phyloP scores from a whole-genome alignment of 2,888 invertebrate genomes.

The Boloria euphrosyne region DNA sequence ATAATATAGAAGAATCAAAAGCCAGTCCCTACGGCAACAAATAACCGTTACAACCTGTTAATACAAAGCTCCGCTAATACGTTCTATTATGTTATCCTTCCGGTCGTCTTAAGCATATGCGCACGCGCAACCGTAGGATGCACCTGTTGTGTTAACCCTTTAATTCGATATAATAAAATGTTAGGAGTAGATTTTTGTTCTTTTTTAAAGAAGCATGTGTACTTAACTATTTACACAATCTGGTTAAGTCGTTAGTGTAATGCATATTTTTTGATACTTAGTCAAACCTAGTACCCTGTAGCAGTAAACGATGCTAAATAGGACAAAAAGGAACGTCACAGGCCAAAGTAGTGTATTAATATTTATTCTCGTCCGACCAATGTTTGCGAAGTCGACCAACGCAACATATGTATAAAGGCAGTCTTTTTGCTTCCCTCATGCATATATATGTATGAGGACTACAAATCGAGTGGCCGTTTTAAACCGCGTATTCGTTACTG shows the following conservation, averaged over 20 bases:
- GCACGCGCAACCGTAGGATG: constrained; percentile 26
- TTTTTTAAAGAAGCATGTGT: too few relatives aligned
- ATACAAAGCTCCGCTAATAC: constrained; percentile 25
- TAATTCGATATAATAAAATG: constrained; percentile 11
- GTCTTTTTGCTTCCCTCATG: constrained; percentile 44
- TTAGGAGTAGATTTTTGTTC: too few relatives aligned
- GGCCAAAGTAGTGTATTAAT: constrained; percentile 7
- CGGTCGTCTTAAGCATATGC: constrained; percentile 20
- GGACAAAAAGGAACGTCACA: too few relatives aligned
- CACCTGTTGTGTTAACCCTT: constrained; percentile 30
- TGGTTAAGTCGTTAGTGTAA: too few relatives aligned
- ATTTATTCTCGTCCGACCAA: constrained; percentile 23
- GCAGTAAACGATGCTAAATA: too few relatives aligned
- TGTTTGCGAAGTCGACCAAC: constrained; percentile 27
- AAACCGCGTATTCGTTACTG: constrained; percentile 48
- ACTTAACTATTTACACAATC: too few relatives aligned
- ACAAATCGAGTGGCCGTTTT: constrained; percentile 51
- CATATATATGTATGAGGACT: constrained; percentile 52
- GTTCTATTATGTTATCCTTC: constrained; percentile 29
- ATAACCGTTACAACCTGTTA: constrained; percentile 17
- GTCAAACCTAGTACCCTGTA: too few relatives aligned
- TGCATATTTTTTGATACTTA: too few relatives aligned
- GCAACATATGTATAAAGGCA: constrained; percentile 31
- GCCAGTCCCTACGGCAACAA: not conserved
- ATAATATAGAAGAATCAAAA: not conserved